Evolutionary conservation across 2,113 vertebrate genomes (phyloP), one percentile per base, ranked within the genome.

Genomic region (Apus apus): DNA sequence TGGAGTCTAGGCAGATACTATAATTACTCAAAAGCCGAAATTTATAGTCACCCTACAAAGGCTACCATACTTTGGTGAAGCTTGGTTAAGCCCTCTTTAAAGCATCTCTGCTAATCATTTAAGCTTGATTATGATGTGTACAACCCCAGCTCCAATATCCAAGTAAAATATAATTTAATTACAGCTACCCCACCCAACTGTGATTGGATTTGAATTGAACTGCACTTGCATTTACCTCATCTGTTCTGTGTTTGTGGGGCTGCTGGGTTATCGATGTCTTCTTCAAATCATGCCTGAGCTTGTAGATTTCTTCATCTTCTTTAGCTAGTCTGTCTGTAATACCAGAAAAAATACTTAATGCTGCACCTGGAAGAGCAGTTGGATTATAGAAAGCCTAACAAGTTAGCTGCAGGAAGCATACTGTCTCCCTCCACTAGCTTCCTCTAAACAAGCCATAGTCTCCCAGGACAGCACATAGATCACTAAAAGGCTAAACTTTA

Each of bases 281-380:
- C 96, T 98, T 99, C 95, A 99, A 98, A 94, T 99, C 99, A 53
- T 99, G 98, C 65, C 99, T 98, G 82, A 99, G 98, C 97, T 99
- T 99, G 97, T 99, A 99, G 91, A 99, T 99, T 91, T 99, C 99
- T 96, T 99, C 99, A 68, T 99, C 99, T 97, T 99, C 99, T 98
- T 99, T 99, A 94, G 98, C 97, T 27, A 98, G 94, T 93, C 98
- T 98, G 97, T 99, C 99, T 99, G 90, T 61, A 95, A 82, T 43
- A 92, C 3, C 29, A 32, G 29, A 66, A 61, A 45, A 66, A 58
- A 30, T 11, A 67, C 8, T 82, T 61, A 68, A 80, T 0, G 2
- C 8, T 51, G 15, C 45, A 67, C n/a, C 22, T 46, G 43, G 26
- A 86, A 79, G 4, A 13, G 6, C 19, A 36, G 6, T n/a, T 88